Conservation (phyloP, 2,888 invertebrate genomes). For the Amaurobius ferox region DNA sequence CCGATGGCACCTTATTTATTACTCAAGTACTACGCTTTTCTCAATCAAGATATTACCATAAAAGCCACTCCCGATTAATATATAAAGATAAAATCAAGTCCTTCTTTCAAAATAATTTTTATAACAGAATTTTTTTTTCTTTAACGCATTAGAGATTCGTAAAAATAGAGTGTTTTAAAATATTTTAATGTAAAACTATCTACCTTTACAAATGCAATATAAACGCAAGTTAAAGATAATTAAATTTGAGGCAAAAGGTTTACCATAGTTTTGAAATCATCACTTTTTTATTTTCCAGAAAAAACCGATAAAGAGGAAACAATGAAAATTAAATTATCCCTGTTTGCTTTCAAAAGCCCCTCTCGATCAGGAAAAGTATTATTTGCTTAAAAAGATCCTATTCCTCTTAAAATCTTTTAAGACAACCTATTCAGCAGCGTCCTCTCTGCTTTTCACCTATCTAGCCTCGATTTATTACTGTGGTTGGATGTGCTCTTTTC, state of each 20-base stretch:
- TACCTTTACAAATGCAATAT: slow-evolving; percentile 6
- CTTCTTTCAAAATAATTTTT: no score
- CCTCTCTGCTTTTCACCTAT: neutral
- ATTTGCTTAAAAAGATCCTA: slow-evolving; percentile 43
- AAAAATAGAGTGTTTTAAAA: no score
- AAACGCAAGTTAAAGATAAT: slow-evolving; percentile 46
- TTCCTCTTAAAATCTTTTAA: slow-evolving; percentile 12
- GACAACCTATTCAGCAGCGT: slow-evolving; percentile 1
- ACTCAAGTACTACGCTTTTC: no score
- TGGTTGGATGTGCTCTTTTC: no score
- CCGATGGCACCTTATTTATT: no score
- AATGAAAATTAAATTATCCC: slow-evolving; percentile 65
- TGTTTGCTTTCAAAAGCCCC: slow-evolving; percentile 40
- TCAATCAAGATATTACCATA: no score
- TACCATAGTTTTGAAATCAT: slow-evolving; percentile 61
- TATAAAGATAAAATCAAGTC: no score
- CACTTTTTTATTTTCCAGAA: slow-evolving; percentile 46
- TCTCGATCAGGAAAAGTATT: slow-evolving; percentile 30
- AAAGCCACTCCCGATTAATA: no score
- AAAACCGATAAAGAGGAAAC: slow-evolving; percentile 54
- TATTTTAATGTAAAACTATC: no score
- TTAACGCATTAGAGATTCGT: no score
- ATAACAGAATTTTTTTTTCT: no score
- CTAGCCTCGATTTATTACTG: no score
- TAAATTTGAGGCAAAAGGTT: slow-evolving; percentile 47